Conservation (phyloP, 2,888 invertebrate genomes). For the Clusia tigrina region DNA sequence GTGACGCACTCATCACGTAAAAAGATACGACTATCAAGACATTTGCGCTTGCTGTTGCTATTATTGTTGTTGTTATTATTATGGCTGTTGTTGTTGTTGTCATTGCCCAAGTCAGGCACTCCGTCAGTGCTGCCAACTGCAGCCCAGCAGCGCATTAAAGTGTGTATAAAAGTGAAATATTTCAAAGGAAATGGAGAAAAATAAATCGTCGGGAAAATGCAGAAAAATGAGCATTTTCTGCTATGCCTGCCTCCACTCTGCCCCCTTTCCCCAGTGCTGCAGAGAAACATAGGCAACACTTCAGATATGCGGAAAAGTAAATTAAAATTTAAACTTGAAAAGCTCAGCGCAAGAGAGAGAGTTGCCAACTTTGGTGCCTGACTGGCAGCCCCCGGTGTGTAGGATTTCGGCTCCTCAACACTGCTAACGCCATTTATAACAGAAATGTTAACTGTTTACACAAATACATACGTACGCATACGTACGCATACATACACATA, state of each 20-base stretch:
- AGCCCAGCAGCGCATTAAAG: not conserved
- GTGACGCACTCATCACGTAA: not conserved
- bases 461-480: slow-evolving; percentile 14
- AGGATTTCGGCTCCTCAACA: too few relatives aligned
- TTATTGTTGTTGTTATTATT: not conserved
- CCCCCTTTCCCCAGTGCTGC: too few relatives aligned
- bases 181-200: not conserved
- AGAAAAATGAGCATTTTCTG: too few relatives aligned
- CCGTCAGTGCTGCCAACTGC: not conserved
- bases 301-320: not conserved
- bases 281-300: slow-evolving; percentile 3
- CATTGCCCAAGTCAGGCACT: not conserved
- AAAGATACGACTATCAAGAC: not conserved
- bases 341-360: not conserved
- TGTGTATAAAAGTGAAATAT: not conserved
- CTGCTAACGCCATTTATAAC: not conserved
- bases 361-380: not conserved
- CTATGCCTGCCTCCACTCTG: too few relatives aligned
- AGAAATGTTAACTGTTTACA: slow-evolving; percentile 17
- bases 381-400: too few relatives aligned
- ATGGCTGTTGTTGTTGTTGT: not conserved
- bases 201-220: not conserved
- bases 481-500: slow-evolving; percentile 5
- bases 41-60: too few relatives aligned
- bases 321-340: slow-evolving; percentile 2